These are phyloP conservation scores for Panzeria rudis DNA, from an alignment of 2,888 invertebrate species.

Conservation along the genomic window DNA sequence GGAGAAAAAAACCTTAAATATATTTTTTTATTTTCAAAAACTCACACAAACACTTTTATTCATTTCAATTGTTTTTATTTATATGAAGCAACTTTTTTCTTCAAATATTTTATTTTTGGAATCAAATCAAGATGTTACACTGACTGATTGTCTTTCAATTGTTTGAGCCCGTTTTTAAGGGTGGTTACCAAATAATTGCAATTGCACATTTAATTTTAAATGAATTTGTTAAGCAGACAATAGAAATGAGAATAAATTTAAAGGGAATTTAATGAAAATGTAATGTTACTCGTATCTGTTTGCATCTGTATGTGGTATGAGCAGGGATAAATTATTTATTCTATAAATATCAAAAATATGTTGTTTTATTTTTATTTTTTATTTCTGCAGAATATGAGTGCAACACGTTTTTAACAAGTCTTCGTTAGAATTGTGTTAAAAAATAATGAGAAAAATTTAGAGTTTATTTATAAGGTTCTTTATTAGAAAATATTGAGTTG, in stretches of 20 bases:
- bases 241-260: constrained; percentile 51
- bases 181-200: constrained; percentile 68
- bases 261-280: constrained; percentile 49
- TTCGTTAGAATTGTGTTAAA: constrained; percentile 2
- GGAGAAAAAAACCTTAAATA: constrained; percentile 22
- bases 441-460: neutral
- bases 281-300: neutral
- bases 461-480: neutral
- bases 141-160: constrained; percentile 66
- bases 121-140: constrained; percentile 69
- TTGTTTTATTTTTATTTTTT: constrained; percentile 1
- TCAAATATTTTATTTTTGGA: constrained; percentile 15
- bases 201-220: constrained; percentile 70
- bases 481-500: neutral
- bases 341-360: constrained; percentile 60
- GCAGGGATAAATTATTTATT: neutral
- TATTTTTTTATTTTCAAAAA: constrained; percentile 24
- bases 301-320: neutral
- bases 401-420: constrained; percentile 50
- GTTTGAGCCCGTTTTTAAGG: constrained; percentile 63
- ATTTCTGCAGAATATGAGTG: neutral
- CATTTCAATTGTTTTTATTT: constrained; percentile 19
- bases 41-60: neutral
- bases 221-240: constrained; percentile 58
- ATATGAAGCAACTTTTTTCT: neutral